Conservation (phyloP, 2,888 invertebrate genomes). For the Cantharis nigra region DNA sequence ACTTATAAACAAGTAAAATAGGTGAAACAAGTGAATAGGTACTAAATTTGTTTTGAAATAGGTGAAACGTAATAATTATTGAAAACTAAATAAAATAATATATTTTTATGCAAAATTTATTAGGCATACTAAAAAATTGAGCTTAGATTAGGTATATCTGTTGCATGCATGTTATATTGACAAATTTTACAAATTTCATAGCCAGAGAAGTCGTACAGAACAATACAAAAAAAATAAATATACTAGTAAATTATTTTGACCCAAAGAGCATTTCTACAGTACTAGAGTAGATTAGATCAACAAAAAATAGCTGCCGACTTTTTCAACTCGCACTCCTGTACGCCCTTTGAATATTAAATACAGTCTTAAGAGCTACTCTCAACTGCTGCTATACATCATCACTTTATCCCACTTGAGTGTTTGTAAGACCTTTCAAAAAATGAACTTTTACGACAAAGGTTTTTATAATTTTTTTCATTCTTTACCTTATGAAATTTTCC, state of each 20-base stretch:
- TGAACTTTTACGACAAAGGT: conserved; percentile 34
- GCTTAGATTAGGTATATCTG: not conserved
- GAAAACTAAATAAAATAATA: not conserved
- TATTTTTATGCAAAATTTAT: not conserved
- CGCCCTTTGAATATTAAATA: conserved; percentile 45
- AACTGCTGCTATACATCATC: conserved; percentile 43
- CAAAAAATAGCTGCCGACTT: conserved; percentile 44
- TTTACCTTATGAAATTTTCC: not conserved
- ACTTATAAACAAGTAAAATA: no score
- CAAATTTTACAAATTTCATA: not conserved
- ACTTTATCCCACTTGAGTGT: conserved; percentile 43
- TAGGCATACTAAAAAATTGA: not conserved
- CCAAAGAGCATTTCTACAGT: conserved; percentile 32
- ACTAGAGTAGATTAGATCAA: conserved; percentile 40
- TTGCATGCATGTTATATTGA: not conserved
- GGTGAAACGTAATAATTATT: not conserved
- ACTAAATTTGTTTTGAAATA: no score
- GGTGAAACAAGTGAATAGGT: no score
- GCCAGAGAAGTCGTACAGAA: conserved; percentile 10
- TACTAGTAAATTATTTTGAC: conserved; percentile 37
- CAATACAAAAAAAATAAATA: conserved; percentile 24
- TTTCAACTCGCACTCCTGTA: conserved; percentile 41
- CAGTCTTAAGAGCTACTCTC: conserved; percentile 42
- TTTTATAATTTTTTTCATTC: not conserved
- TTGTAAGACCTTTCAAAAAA: conserved; percentile 38